phyloP scores from a whole-genome alignment of 2,888 invertebrate genomes.

The Cheilosia urbana region DNA sequence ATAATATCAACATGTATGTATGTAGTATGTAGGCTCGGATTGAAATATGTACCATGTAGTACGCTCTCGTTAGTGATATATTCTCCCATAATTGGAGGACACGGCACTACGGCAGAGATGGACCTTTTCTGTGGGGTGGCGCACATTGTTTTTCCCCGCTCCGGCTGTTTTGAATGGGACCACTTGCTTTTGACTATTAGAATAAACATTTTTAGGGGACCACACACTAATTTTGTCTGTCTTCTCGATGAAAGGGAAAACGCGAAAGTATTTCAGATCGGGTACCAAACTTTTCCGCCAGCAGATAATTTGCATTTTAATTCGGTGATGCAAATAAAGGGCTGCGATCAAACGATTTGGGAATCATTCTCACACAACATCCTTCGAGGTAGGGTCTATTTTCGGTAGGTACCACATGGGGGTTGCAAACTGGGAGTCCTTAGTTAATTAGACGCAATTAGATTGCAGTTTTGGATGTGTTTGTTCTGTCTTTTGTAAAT shows the following conservation, averaged over 20 bases:
- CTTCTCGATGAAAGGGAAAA: neutral
- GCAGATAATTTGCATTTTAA: conserved; percentile 30
- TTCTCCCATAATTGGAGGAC: conserved; percentile 4
- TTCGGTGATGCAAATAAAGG: conserved; percentile 26
- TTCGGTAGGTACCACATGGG: neutral
- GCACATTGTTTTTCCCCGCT: conserved; percentile 21
- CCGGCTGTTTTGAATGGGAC: conserved; percentile 21
- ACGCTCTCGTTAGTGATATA: conserved; percentile 19
- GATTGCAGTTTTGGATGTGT: conserved; percentile 1
- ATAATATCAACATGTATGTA: conserved; percentile 1
- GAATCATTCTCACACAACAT: conserved; percentile 13
- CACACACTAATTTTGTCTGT: conserved; percentile 17
- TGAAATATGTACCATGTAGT: conserved; percentile 23
- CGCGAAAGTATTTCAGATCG: neutral
- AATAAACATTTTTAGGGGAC: conserved; percentile 23
- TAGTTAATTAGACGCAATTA: conserved; percentile 27
- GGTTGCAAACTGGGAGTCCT: conserved; percentile 1
- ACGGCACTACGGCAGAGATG: conserved; percentile 2
- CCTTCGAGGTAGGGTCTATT: conserved; percentile 11
- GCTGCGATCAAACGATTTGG: conserved; percentile 11
- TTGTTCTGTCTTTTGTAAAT: neutral
- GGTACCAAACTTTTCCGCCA: neutral
- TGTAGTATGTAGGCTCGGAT: conserved; percentile 15
- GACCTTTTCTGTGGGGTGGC: neutral
- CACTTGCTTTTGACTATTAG: conserved; percentile 39